These are phyloP conservation scores for Hylomyscus alleni DNA, from an alignment of 2,797 vertebrate genomes.

Conservation along the genomic window DNA sequence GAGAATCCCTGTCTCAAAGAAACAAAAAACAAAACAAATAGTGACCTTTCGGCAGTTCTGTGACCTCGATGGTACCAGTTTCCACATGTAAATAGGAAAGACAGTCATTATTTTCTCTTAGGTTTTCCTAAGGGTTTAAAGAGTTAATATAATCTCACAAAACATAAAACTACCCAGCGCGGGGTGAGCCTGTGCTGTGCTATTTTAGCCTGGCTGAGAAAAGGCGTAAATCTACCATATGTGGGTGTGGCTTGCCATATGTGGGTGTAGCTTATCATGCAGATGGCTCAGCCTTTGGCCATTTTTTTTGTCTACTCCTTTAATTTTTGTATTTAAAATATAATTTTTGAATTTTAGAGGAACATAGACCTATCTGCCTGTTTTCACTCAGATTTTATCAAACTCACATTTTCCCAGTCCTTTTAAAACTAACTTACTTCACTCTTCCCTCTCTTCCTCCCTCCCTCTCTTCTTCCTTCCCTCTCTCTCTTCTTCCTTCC, in stretches of 20 bases:
- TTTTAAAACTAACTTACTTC: slow-evolving; percentile 38
- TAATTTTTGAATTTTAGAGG: slow-evolving; percentile 40
- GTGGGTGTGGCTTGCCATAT: not conserved
- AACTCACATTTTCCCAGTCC: slow-evolving; percentile 76
- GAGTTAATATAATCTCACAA: not conserved
- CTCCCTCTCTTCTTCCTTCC: not conserved
- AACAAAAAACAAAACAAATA: not conserved
- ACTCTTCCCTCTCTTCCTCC: not conserved
- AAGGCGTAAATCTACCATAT: not conserved
- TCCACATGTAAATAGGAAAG: slow-evolving; percentile 6
- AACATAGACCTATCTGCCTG: not conserved
- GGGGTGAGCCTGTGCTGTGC: not conserved
- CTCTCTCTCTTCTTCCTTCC: no score
- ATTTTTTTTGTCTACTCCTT: slow-evolving; percentile 43
- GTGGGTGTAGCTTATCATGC: not conserved
- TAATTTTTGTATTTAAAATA: slow-evolving; percentile 24
- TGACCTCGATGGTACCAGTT: not conserved
- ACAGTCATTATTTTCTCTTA: not conserved
- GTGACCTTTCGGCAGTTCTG: not conserved
- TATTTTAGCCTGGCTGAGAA: not conserved
- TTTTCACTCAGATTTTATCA: slow-evolving; percentile 26
- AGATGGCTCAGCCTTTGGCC: not conserved
- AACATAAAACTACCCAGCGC: not conserved
- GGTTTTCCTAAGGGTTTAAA: not conserved
- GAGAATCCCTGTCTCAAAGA: not conserved